Evolutionary conservation across 2,888 invertebrate species (phyloP).

Genomic region (Didymodactylos carnosus): DNA sequence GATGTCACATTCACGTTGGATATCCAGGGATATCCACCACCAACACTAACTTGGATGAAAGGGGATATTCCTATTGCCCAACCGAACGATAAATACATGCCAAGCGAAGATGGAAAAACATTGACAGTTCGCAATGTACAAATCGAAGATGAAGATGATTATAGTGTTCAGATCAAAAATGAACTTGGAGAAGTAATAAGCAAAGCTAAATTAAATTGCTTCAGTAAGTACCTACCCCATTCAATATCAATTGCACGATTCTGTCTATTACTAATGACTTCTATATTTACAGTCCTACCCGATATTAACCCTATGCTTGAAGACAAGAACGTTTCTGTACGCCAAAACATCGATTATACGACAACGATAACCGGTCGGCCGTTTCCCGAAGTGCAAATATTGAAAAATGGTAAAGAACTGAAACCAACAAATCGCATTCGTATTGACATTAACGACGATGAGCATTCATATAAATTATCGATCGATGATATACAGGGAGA

Average conservation of each 20-base stretch:
- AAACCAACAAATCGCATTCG: background rate
- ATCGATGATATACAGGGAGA: slow-evolving; percentile 25
- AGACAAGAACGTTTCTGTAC: background rate
- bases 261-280: background rate
- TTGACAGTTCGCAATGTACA: background rate
- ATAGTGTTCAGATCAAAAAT: background rate
- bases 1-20: background rate
- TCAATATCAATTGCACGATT: background rate
- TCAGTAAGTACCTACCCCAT: background rate
- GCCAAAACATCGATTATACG: slow-evolving; percentile 1
- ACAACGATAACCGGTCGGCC: slow-evolving; percentile 6
- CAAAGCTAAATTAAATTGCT: slow-evolving; percentile 3
- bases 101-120: slow-evolving; percentile 1
- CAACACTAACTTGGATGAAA: slow-evolving; percentile 5
- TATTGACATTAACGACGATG: slow-evolving; percentile 58
- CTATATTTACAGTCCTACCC: background rate
- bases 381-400: slow-evolving; percentile 4
- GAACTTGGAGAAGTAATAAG: slow-evolving; percentile 3
- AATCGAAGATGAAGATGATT: slow-evolving; percentile 1
- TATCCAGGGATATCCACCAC: slow-evolving; percentile 5
- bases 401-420: slow-evolving; percentile 6
- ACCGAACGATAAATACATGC: background rate
- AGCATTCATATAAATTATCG: slow-evolving; percentile 46
- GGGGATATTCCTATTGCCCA: background rate
- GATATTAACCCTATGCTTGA: slow-evolving; percentile 4